Evolutionary conservation across 2,113 vertebrate species (phyloP).

Genomic region (Nettapus auritus): DNA sequence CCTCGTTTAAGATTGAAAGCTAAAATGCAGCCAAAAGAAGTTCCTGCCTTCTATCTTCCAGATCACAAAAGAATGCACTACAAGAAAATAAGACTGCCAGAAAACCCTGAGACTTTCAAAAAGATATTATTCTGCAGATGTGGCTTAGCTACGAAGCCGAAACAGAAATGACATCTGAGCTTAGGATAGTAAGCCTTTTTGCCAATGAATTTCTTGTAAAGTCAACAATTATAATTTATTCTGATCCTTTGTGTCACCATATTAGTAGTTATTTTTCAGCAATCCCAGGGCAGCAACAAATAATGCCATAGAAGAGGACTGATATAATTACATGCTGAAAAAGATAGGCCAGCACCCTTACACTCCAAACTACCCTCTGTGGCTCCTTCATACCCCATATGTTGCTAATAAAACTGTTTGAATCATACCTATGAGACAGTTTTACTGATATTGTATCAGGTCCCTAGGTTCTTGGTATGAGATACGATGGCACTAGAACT

Average conservation of each 20-base stretch:
- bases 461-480: slow-evolving; percentile 65
- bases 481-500: slow-evolving; percentile 66
- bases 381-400: slow-evolving; percentile 77
- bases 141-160: background rate
- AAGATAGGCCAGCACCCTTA: slow-evolving; percentile 73
- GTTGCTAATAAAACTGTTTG: slow-evolving; percentile 79
- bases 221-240: slow-evolving; percentile 74
- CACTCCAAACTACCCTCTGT: slow-evolving; percentile 75
- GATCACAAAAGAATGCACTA: background rate
- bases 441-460: slow-evolving; percentile 74
- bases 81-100: background rate
- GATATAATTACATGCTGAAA: slow-evolving; percentile 75
- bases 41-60: background rate
- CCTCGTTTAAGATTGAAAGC: slow-evolving; percentile 10
- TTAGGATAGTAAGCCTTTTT: slow-evolving; percentile 57
- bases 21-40: background rate
- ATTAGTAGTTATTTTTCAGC: slow-evolving; percentile 75
- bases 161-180: background rate
- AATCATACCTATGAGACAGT: slow-evolving; percentile 79
- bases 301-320: slow-evolving; percentile 67
- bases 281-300: slow-evolving; percentile 77
- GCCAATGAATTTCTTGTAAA: slow-evolving; percentile 70
- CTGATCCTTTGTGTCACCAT: slow-evolving; percentile 71
- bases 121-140: background rate
- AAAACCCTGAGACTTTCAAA: background rate